Conservation (phyloP, 1,140 invertebrate species). For the Antheraea pernyi region DNA sequence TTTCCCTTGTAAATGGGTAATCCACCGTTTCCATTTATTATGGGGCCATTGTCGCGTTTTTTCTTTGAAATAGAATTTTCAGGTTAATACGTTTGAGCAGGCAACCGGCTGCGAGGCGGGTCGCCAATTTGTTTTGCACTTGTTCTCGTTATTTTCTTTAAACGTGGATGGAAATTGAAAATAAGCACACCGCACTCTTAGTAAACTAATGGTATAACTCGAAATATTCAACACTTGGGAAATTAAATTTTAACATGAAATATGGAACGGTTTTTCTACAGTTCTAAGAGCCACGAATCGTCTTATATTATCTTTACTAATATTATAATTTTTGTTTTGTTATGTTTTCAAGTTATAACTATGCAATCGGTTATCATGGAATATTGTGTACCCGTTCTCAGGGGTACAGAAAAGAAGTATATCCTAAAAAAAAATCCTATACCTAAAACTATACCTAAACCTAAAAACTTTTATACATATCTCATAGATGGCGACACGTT, state of each 20-base stretch:
- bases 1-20: neutral
- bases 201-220: neutral
- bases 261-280: no score
- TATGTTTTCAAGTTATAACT: no score
- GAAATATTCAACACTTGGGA: neutral
- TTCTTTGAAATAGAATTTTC: constrained; percentile 7
- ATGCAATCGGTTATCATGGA: no score
- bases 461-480: no score
- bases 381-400: no score
- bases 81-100: neutral
- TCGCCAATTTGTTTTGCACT: constrained; percentile 6
- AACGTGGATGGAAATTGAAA: constrained; percentile 2
- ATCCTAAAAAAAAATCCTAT: no score
- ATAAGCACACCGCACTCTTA: neutral
- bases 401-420: no score
- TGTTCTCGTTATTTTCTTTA: neutral
- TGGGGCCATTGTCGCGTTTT: constrained; percentile 3
- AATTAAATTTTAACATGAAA: neutral
- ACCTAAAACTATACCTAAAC: no score
- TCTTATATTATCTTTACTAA: no score
- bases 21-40: constrained; percentile 1
- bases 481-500: no score
- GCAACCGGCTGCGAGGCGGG: neutral
- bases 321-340: no score
- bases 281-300: no score